Conservation (phyloP, 2,113 vertebrate genomes). For the Electrona antarctica region DNA sequence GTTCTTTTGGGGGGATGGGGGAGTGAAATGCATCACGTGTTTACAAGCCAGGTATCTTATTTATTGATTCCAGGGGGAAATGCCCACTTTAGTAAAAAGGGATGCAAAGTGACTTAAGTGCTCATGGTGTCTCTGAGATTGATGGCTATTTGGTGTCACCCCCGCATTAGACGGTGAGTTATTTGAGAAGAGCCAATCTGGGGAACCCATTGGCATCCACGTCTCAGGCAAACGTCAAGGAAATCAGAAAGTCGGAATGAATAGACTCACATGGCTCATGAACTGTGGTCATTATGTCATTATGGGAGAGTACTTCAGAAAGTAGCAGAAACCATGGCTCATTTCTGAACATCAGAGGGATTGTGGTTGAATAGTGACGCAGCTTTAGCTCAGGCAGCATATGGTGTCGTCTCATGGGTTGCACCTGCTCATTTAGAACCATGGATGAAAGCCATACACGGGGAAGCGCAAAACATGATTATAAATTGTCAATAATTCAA, state of each 20-base stretch:
- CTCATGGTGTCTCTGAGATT: slow-evolving; percentile 33
- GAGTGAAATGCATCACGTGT: slow-evolving; percentile 51
- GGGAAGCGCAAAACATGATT: too few species aligned
- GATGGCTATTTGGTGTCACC: slow-evolving; percentile 52
- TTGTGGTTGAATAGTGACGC: slow-evolving; percentile 3
- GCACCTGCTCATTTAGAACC: background rate
- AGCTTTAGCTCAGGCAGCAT: too few species aligned
- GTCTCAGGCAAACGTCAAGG: background rate
- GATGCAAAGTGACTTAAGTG: slow-evolving; percentile 49
- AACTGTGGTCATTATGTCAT: slow-evolving; percentile 25
- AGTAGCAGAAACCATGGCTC: slow-evolving; percentile 5
- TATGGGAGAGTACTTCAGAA: slow-evolving; percentile 13
- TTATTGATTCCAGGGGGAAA: slow-evolving; percentile 55
- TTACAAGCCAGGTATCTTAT: slow-evolving; percentile 49
- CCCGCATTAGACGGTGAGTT: slow-evolving; percentile 62
- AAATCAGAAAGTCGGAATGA: slow-evolving; percentile 37
- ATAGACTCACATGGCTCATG: slow-evolving; percentile 31
- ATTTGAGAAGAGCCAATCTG: slow-evolving; percentile 39
- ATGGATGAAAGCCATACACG: background rate
- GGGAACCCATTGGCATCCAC: too few species aligned
- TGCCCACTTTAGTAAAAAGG: slow-evolving; percentile 45
- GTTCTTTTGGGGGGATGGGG: slow-evolving; percentile 39
- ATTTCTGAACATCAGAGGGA: slow-evolving; percentile 43
- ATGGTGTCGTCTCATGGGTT: too few species aligned
- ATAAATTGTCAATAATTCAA: too few species aligned